Conservation (phyloP, 1,140 invertebrate genomes). For the Scaptomyza graminum region DNA sequence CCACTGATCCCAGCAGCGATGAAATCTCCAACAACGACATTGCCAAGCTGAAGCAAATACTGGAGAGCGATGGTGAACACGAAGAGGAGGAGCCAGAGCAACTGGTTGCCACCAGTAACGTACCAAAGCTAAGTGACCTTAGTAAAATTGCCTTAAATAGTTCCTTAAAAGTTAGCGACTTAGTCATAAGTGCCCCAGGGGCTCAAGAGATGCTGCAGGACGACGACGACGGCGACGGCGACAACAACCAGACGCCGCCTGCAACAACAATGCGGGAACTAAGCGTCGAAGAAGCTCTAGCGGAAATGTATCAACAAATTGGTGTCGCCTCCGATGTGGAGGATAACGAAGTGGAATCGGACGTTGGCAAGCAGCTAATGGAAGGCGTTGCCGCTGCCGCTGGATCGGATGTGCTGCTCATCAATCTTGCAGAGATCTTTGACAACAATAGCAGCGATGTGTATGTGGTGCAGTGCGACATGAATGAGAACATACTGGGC, state of each 20-base stretch:
- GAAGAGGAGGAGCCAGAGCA: not conserved
- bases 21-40: conserved; percentile 61
- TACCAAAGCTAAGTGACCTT: conserved; percentile 84
- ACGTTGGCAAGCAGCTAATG: conserved; percentile 28
- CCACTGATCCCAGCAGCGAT: not conserved
- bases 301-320: conserved; percentile 79
- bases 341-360: conserved; percentile 46
- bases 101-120: conserved; percentile 15
- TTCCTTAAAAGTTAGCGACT: conserved; percentile 71
- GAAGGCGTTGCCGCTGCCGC: conserved; percentile 24
- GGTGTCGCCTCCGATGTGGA: conserved; percentile 69
- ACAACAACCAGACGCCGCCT: not conserved
- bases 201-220: not conserved
- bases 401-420: conserved; percentile 69
- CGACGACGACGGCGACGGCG: not conserved
- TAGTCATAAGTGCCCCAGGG: conserved; percentile 47
- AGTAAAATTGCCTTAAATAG: conserved; percentile 83
- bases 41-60: conserved; percentile 71
- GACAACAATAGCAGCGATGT: conserved; percentile 75
- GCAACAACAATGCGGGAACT: conserved; percentile 50
- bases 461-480: conserved; percentile 81
- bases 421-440: conserved; percentile 78
- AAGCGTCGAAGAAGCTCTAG: conserved; percentile 78
- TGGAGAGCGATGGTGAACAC: conserved; percentile 65
- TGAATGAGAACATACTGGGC: conserved; percentile 77